These are phyloP conservation scores for Falco naumanni DNA, from an alignment of 2,797 vertebrate species.

Conservation along the genomic window DNA sequence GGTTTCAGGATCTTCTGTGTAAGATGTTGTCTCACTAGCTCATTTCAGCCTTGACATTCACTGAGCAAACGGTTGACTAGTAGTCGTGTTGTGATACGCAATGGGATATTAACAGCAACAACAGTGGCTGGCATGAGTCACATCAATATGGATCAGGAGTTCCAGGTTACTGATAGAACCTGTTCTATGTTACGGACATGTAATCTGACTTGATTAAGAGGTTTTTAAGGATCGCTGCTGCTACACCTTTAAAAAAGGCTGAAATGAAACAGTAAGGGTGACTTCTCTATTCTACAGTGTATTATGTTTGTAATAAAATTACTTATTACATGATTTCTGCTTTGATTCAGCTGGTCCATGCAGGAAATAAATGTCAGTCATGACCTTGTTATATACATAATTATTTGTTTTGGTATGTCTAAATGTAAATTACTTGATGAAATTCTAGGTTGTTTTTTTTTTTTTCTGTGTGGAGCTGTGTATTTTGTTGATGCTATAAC, in stretches of 20 bases:
- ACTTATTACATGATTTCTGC: background rate
- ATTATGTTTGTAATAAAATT: background rate
- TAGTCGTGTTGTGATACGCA: background rate
- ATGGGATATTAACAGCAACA: background rate
- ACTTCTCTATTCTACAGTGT: background rate
- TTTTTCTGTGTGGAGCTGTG: background rate
- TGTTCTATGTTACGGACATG: background rate
- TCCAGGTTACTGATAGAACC: background rate
- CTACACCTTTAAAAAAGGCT: background rate
- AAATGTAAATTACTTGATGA: background rate
- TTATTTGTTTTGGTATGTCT: background rate
- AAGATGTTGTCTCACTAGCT: background rate
- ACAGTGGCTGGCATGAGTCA: background rate
- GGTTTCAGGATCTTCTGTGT: background rate
- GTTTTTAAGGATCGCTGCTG: background rate
- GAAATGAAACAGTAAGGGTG: background rate
- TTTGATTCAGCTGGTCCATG: background rate
- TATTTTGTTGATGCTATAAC: background rate
- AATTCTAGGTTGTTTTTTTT: background rate
- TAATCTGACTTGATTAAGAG: background rate
- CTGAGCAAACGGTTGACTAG: background rate
- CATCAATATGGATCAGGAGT: background rate
- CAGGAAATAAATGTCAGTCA: background rate
- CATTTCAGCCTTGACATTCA: background rate
- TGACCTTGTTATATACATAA: background rate